Evolutionary conservation across 1,140 invertebrate genomes (phyloP), one percentile per base, ranked within the genome.

Genomic region (Bicyclus anynana): DNA sequence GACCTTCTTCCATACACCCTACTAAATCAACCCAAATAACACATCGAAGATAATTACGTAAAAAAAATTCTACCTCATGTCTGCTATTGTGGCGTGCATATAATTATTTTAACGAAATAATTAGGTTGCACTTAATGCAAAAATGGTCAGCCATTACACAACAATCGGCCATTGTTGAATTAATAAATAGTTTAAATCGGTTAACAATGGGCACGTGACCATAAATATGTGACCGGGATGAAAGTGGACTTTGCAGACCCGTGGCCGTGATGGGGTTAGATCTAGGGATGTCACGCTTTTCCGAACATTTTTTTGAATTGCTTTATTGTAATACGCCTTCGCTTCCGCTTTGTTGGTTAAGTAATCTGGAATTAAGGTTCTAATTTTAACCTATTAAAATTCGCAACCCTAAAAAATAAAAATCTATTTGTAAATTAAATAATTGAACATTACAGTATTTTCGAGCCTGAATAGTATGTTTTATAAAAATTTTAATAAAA

Each of bases 101-200:
- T 51, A 55, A 73, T 74, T 77, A 80, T 68, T 68, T 67, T 79
- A 81, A 79, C 70, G 59, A 71, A 77, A 78, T 81, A 79, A 81
- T 82, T 82, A 78, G 67, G 29, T 64, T 47, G 46, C 52, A 60
- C 38, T 65, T 58, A 69, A 70, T 71, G 62, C 64, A 63, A 65
- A 73, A 76, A 74, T 75, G 78, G 72, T 73, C 76, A 77, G 53
- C 62, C 59, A 71, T 74, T 73, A 66, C 44, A 53, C 52, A 65
- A 77, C 72, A 78, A 75, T 69, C 26, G 63, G 37, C 23, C 29
- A 75, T 82, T 80, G 79, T 82, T 65, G 65, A 48, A 56, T 21
- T 67, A 59, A 68, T 68, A 71, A 72, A 69, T 69, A 74, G 59
- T 70, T 72, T 68, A 68, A 69, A 68, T 59, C 56, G 49, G n/a